Evolutionary conservation across 2,113 vertebrate species (phyloP).

Genomic region (Fregata magnificens): DNA sequence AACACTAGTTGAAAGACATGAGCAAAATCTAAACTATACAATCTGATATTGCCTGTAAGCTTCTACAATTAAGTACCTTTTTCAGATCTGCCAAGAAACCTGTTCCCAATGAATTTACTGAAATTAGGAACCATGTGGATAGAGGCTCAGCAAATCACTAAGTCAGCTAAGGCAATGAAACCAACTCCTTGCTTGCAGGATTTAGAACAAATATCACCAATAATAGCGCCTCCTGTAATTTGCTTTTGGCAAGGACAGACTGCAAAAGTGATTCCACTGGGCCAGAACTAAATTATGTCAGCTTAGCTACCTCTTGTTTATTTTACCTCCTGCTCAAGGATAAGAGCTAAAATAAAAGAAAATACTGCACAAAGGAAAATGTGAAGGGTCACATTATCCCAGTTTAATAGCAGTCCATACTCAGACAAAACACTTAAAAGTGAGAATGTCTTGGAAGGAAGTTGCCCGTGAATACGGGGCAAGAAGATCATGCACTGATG

Average conservation of each 20-base stretch:
- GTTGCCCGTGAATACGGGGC: accelerated
- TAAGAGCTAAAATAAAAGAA: neutral
- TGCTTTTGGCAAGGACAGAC: neutral
- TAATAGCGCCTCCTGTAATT: neutral
- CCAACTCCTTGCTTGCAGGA: neutral
- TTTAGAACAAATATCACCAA: neutral
- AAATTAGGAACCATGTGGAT: neutral
- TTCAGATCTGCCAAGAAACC: neutral
- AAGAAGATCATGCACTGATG: neutral
- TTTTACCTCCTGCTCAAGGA: neutral
- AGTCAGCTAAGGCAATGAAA: neutral
- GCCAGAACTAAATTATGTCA: neutral
- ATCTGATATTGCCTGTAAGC: neutral
- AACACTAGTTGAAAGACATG: neutral
- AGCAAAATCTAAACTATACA: neutral
- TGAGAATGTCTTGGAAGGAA: neutral
- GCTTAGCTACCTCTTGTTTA: neutral
- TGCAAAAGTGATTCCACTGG: neutral
- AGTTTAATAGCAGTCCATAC: neutral
- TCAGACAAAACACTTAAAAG: neutral
- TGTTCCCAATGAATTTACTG: neutral
- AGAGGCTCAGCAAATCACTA: neutral
- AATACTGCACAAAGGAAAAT: neutral
- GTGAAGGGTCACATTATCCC: neutral
- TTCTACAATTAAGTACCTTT: neutral